Evolutionary conservation across 2,113 vertebrate genomes (phyloP).

Genomic region (Callopanchax toddi): DNA sequence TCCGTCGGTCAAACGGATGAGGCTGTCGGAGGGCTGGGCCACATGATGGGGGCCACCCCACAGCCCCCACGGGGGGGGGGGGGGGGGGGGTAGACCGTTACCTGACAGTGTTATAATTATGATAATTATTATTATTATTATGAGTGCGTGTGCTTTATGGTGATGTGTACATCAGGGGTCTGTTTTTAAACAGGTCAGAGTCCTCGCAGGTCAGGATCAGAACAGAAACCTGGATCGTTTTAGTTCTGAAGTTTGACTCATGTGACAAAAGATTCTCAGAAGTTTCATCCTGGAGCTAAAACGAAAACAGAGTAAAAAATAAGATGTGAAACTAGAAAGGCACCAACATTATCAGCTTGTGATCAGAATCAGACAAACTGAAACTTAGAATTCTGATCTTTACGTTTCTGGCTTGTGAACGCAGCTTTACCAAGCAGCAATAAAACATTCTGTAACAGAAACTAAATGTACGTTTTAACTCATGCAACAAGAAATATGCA

Average conservation of each 20-base stretch:
- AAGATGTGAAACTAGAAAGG: background rate
- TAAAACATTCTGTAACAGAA: too few relatives aligned
- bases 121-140: conserved; percentile 43
- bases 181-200: background rate
- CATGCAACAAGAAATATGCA: too few relatives aligned
- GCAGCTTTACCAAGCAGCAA: too few relatives aligned
- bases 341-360: background rate
- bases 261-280: background rate
- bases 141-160: conserved; percentile 92
- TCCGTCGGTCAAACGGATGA: conserved; percentile 94
- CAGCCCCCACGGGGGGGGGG: conserved; percentile 19
- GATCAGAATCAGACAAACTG: too few relatives aligned
- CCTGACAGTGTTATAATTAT: conserved; percentile 75
- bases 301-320: background rate
- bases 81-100: conserved; percentile 50
- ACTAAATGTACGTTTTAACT: too few relatives aligned
- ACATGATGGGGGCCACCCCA: conserved; percentile 83
- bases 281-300: background rate
- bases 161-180: conserved; percentile 48
- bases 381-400: too few relatives aligned
- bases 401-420: too few relatives aligned
- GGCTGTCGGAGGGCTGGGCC: conserved; percentile 95
- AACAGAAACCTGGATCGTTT: background rate
- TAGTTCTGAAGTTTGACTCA: background rate
- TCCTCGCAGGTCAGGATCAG: background rate